Evolutionary conservation across 2,888 invertebrate genomes (phyloP).

Genomic region (Antheraea yamamai): DNA sequence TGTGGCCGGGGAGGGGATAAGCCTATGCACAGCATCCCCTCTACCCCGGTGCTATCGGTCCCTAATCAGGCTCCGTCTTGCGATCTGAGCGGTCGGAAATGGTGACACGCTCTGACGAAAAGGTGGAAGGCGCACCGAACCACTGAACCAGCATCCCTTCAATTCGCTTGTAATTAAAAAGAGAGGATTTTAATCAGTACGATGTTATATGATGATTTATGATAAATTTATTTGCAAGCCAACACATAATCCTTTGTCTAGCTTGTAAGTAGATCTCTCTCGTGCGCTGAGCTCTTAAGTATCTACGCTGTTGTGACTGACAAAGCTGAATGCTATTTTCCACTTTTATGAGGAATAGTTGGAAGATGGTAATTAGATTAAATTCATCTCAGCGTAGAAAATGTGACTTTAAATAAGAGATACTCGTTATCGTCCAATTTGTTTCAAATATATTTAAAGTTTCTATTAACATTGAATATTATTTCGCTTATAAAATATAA

Average conservation of each 20-base stretch:
- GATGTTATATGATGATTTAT: background rate
- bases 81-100: no score
- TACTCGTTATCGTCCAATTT: background rate
- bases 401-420: constrained; percentile 12
- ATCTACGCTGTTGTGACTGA: background rate
- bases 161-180: no score
- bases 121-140: no score
- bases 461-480: background rate
- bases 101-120: no score
- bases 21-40: no score
- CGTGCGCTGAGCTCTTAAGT: background rate
- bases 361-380: background rate
- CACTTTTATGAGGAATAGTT: background rate
- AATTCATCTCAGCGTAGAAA: background rate
- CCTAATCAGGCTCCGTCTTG: no score
- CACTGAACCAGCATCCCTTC: no score
- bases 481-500: background rate
- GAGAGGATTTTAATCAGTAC: background rate
- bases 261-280: background rate
- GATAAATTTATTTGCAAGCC: background rate
- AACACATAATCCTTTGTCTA: background rate
- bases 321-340: background rate
- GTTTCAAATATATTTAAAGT: background rate
- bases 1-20: no score
- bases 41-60: no score